Evolutionary conservation across 2,797 vertebrate species (phyloP).

Genomic region (Rhyacichthys aspro): DNA sequence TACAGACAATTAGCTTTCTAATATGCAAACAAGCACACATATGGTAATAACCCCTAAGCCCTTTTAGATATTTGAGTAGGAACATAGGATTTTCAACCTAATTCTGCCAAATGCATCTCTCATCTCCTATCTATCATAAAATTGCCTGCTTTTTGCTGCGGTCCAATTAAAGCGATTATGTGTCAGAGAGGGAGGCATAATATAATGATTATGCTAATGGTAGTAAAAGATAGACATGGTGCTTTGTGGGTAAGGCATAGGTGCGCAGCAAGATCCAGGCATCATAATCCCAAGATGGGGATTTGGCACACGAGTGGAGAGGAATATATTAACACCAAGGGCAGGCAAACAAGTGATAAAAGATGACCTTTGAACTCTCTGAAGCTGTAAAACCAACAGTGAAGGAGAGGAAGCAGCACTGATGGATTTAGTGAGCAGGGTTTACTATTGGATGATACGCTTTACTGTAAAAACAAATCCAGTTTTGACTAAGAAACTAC

Average conservation of each 20-base stretch:
- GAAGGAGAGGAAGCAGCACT: slow-evolving; percentile 2
- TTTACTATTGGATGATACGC: background rate
- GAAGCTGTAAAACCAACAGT: slow-evolving; percentile 28
- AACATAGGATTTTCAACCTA: slow-evolving; percentile 44
- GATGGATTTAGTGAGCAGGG: background rate
- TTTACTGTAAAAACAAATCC: too few relatives aligned
- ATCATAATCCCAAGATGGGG: slow-evolving; percentile 9
- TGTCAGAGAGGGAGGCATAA: slow-evolving; percentile 59
- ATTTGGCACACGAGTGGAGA: slow-evolving; percentile 16
- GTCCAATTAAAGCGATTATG: slow-evolving; percentile 70
- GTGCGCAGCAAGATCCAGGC: slow-evolving; percentile 43
- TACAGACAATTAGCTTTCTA: slow-evolving; percentile 57
- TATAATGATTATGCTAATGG: slow-evolving; percentile 65
- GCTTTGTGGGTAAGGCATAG: slow-evolving; percentile 51
- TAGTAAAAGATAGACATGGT: slow-evolving; percentile 31
- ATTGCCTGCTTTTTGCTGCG: slow-evolving; percentile 48
- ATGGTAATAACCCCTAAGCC: slow-evolving; percentile 32
- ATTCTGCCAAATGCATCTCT: slow-evolving; percentile 35
- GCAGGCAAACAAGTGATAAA: slow-evolving; percentile 34
- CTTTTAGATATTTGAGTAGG: slow-evolving; percentile 37
- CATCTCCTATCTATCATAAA: slow-evolving; percentile 41
- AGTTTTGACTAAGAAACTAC: too few relatives aligned
- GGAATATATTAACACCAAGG: slow-evolving; percentile 9
- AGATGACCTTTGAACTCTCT: slow-evolving; percentile 32
- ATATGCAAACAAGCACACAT: slow-evolving; percentile 52